Evolutionary conservation across 2,113 vertebrate genomes (phyloP).

Genomic region (Cyanistes caeruleus): DNA sequence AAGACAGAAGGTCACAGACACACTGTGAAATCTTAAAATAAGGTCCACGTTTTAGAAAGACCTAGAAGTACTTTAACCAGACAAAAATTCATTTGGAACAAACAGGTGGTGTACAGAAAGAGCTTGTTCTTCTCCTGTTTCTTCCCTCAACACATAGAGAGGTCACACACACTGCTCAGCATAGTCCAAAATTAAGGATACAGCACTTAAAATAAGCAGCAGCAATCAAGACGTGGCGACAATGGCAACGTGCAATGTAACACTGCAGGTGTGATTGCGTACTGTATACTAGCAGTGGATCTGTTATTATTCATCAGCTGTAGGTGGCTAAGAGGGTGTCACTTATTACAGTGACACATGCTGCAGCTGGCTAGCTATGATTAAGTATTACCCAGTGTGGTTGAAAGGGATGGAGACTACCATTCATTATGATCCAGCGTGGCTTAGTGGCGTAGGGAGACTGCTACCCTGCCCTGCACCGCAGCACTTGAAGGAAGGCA

Average conservation of each 20-base stretch:
- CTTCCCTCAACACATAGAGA: not conserved
- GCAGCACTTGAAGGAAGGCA: not conserved
- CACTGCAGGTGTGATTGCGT: not conserved
- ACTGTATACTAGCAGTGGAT: not conserved
- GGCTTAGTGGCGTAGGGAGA: not conserved
- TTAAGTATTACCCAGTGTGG: not conserved
- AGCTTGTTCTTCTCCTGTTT: not conserved
- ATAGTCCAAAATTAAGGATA: not conserved
- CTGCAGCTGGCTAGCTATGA: constrained; percentile 11
- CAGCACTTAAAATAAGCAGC: not conserved
- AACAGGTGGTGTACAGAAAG: not conserved
- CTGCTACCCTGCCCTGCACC: not conserved
- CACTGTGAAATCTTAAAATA: constrained; percentile 16
- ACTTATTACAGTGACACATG: constrained; percentile 27
- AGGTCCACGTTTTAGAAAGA: not conserved
- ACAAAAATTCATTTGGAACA: not conserved
- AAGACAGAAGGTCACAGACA: constrained; percentile 35
- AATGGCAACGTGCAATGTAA: not conserved
- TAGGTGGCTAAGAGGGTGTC: constrained; percentile 35
- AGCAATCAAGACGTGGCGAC: not conserved
- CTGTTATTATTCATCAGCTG: constrained; percentile 36
- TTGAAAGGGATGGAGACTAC: not conserved
- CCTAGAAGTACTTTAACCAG: not conserved
- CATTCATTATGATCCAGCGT: not conserved
- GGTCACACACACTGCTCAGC: not conserved